A percentile compares a stretch with the other conserved stretches of the same genome.
Conservation (phyloP, 2,888 invertebrate genomes). For the Brachyopa scutellaris region DNA sequence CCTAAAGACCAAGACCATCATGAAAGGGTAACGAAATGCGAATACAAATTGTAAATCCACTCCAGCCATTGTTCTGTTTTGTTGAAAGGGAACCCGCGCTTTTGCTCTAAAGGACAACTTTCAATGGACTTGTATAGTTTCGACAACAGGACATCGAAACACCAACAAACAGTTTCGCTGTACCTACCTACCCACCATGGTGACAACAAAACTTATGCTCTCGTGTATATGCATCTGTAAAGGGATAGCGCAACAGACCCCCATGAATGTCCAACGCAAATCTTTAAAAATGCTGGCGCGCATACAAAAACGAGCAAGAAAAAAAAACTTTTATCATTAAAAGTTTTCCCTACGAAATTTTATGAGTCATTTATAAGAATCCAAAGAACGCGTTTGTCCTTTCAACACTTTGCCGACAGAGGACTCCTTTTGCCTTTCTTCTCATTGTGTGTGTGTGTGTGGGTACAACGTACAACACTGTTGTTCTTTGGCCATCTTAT, state of each 20-base stretch:
- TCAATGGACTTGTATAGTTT: slow-evolving; percentile 27
- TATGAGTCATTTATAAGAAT: slow-evolving; percentile 68
- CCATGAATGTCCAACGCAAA: slow-evolving; percentile 56
- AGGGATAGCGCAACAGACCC: neutral
- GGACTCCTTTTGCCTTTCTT: neutral
- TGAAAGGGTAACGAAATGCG: slow-evolving; percentile 8
- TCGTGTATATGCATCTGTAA: too few species aligned
- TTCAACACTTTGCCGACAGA: slow-evolving; percentile 29
- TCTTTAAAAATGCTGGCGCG: slow-evolving; percentile 52
- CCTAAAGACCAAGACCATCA: neutral
- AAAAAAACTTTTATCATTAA: slow-evolving; percentile 71
- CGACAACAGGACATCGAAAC: slow-evolving; percentile 19
- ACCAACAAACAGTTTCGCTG: neutral
- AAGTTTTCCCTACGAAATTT: slow-evolving; percentile 68
- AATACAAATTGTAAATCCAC: slow-evolving; percentile 29
- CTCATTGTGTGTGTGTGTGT: neutral
- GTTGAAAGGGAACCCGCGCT: neutral
- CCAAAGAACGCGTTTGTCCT: slow-evolving; percentile 41
- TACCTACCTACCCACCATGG: neutral
- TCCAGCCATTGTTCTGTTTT: neutral
- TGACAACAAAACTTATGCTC: slow-evolving; percentile 4
- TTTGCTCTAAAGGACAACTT: neutral
- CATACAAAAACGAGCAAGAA: too few species aligned
- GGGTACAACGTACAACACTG: slow-evolving; percentile 1
- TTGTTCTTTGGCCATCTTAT: slow-evolving; percentile 30